phyloP scores from a whole-genome alignment of 2,797 vertebrate species.

The Xyrichtys novacula region DNA sequence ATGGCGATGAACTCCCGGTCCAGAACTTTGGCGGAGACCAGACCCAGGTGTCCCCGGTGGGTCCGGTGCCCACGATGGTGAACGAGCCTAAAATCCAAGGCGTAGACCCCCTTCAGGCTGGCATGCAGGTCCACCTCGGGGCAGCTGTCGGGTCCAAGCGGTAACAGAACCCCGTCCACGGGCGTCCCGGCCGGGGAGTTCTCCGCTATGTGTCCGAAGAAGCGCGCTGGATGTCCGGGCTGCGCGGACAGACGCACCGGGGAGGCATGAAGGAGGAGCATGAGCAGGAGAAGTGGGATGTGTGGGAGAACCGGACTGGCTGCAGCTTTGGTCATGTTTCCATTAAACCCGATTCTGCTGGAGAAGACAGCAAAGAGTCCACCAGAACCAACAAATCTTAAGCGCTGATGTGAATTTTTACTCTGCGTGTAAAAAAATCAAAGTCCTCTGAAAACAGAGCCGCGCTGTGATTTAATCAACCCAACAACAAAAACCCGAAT shows the following conservation, averaged over 20 bases:
- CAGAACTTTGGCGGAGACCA: conserved; percentile 80
- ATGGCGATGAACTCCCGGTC: conserved; percentile 81
- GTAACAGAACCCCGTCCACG: conserved; percentile 70
- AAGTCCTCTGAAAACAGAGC: conserved; percentile 12
- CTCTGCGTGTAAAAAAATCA: neutral
- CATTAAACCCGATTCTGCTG: conserved; percentile 57
- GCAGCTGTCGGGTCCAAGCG: conserved; percentile 58
- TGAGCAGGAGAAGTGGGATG: conserved; percentile 32
- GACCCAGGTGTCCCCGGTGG: conserved; percentile 50
- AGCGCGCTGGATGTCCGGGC: conserved; percentile 41
- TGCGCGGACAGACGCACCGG: conserved; percentile 49
- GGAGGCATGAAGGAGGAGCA: conserved; percentile 47
- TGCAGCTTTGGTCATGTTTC: conserved; percentile 76
- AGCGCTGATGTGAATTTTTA: neutral
- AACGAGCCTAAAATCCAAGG: conserved; percentile 74
- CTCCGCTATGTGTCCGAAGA: conserved; percentile 75
- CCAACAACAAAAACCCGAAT: neutral
- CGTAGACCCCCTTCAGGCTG: conserved; percentile 71
- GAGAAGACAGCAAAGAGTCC: conserved; percentile 32
- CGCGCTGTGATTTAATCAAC: neutral
- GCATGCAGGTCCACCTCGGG: conserved; percentile 35
- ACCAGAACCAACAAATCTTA: neutral
- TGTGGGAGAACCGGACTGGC: conserved; percentile 50
- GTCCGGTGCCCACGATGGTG: conserved; percentile 43
- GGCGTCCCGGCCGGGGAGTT: conserved; percentile 76